Percentiles rank a stretch among this genome's conserved stretches.
Conservation (phyloP, 2,113 vertebrate species). For the Phaethornis superciliosus region DNA sequence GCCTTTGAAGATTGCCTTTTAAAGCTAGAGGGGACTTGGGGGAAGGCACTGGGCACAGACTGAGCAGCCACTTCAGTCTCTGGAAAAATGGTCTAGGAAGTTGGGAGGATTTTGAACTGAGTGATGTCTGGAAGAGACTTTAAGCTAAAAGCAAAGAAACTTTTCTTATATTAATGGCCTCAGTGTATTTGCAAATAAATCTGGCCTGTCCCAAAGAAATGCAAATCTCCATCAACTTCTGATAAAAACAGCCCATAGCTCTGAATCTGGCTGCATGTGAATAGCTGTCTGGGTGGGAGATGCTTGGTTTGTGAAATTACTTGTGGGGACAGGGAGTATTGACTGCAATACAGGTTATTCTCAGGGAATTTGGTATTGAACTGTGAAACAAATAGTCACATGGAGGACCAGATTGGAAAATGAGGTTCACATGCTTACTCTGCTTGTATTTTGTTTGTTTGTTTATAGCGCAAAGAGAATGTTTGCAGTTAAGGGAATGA, state of each 20-base stretch:
- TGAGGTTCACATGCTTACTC: background rate
- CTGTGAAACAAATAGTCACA: background rate
- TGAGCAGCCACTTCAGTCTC: background rate
- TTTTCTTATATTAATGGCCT: background rate
- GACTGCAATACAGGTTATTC: background rate
- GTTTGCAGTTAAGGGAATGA: background rate
- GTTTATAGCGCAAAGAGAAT: background rate
- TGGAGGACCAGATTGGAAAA: background rate
- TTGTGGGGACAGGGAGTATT: rapidly evolving
- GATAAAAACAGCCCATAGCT: background rate
- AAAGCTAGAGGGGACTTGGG: background rate
- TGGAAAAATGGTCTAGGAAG: background rate
- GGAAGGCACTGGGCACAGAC: background rate
- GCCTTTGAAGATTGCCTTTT: background rate
- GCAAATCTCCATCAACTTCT: background rate
- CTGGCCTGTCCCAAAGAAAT: background rate
- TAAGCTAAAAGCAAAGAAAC: background rate
- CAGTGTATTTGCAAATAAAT: background rate
- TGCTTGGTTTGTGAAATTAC: background rate
- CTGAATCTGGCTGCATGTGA: background rate
- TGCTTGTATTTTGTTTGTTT: background rate
- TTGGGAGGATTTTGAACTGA: background rate
- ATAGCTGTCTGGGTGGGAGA: background rate
- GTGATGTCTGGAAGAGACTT: background rate
- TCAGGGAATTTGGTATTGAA: background rate